These are phyloP conservation scores for Brienomyrus brachyistius DNA, from an alignment of 2,113 vertebrate genomes.

Conservation along the genomic window DNA sequence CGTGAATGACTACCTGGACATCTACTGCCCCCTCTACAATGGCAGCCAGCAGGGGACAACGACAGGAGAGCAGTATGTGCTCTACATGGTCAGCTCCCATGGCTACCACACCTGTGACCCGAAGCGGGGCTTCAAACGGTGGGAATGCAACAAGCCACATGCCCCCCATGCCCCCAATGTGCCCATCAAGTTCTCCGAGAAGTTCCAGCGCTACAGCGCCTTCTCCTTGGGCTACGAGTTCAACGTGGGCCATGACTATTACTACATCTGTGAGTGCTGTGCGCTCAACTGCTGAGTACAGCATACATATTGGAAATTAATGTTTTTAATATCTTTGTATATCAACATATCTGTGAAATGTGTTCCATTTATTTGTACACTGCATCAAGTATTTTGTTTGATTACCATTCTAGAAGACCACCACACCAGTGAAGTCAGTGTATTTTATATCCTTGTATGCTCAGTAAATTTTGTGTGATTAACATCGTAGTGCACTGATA, in stretches of 20 bases:
- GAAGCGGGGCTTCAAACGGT: conserved; percentile 82
- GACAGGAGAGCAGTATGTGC: conserved; percentile 82
- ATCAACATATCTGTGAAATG: background rate
- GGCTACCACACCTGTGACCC: conserved; percentile 87
- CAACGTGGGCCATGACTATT: conserved; percentile 90
- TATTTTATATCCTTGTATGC: background rate
- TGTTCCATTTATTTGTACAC: background rate
- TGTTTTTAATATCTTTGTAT: background rate
- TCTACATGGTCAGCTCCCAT: conserved; percentile 87
- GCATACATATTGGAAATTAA: background rate
- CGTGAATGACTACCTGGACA: conserved; percentile 93
- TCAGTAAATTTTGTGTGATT: background rate
- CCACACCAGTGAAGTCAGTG: background rate
- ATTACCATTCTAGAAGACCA: background rate
- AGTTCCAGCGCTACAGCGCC: conserved; percentile 96
- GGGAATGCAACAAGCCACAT: conserved; percentile 92
- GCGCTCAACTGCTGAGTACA: background rate
- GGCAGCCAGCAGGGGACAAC: conserved; percentile 63
- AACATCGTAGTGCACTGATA: conserved; percentile 3
- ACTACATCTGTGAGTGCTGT: conserved; percentile 79
- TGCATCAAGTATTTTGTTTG: background rate
- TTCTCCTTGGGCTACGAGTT: conserved; percentile 96
- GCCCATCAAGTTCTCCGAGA: conserved; percentile 98
- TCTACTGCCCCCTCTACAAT: conserved; percentile 95
- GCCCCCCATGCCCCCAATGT: conserved; percentile 81